Evolutionary conservation across 2,888 invertebrate genomes (phyloP).

Genomic region (Sicus ferrugineus): DNA sequence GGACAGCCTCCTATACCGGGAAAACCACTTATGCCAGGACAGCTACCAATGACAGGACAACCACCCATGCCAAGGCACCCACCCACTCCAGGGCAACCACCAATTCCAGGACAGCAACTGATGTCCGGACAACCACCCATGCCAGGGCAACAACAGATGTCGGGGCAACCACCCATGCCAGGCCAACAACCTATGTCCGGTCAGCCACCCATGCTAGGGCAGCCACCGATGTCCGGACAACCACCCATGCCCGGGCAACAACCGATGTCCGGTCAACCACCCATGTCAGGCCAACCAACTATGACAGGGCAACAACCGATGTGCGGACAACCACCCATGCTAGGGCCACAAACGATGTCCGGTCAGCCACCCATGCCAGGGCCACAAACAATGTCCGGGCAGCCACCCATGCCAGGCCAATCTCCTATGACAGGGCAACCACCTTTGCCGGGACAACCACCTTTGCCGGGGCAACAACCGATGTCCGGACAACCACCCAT

Average conservation of each 20-base stretch:
- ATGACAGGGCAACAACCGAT: conserved; percentile 38
- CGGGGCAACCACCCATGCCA: conserved; percentile 47
- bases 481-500: conserved; percentile 44
- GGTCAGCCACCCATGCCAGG: conserved; percentile 43
- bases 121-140: conserved; percentile 50
- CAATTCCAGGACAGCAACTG: conserved; percentile 53
- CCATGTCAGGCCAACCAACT: conserved; percentile 33
- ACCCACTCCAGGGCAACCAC: conserved; percentile 45
- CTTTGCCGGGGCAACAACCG: conserved; percentile 47
- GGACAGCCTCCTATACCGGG: conserved; percentile 33
- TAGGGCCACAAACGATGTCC: conserved; percentile 46
- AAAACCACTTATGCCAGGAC: conserved; percentile 36
- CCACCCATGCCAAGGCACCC: conserved; percentile 37
- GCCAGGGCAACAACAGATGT: conserved; percentile 57
- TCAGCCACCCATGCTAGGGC: conserved; percentile 39
- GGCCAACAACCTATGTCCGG: conserved; percentile 36
- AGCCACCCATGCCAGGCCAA: conserved; percentile 35
- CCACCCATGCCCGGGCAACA: conserved; percentile 27
- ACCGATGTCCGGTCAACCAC: conserved; percentile 32
- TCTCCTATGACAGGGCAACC: conserved; percentile 36
- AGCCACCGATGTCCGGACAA: conserved; percentile 35
- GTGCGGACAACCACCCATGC: conserved; percentile 52
- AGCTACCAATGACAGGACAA: conserved; percentile 45
- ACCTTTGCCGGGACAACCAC: conserved; percentile 47
- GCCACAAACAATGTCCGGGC: conserved; percentile 28